A percentile compares a stretch with the other conserved stretches of the same genome.
Conservation (phyloP, 1,140 invertebrate species). For the Nasonia vitripennis region DNA sequence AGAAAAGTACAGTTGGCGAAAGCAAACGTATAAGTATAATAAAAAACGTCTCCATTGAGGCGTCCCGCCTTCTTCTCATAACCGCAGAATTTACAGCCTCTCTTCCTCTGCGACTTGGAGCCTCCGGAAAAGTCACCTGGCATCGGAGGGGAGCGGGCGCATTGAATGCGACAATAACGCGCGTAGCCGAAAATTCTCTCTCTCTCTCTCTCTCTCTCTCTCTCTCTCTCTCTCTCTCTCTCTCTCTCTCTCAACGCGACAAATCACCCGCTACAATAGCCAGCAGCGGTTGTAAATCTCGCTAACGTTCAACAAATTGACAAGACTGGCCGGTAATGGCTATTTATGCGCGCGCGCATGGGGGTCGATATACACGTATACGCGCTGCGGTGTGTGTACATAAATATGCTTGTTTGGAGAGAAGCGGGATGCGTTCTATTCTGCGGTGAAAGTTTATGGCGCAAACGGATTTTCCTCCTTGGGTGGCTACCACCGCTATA, state of each 20-base stretch:
- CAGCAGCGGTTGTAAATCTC: conserved; percentile 29
- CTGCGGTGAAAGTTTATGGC: conserved; percentile 14
- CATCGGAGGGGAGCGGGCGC: conserved; percentile 6
- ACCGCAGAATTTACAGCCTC: conserved; percentile 48
- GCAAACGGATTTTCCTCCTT: not conserved
- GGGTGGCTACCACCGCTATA: too few species aligned
- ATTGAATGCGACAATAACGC: conserved; percentile 9
- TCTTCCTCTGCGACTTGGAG: not conserved
- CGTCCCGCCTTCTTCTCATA: conserved; percentile 23
- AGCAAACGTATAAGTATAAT: not conserved
- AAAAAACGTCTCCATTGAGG: conserved; percentile 36
- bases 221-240: conserved; percentile 3
- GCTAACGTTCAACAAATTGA: conserved; percentile 44
- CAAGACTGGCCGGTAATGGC: conserved; percentile 31
- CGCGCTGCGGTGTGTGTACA: not conserved
- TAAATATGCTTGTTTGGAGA: not conserved
- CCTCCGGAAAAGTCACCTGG: conserved; percentile 37
- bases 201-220: not conserved
- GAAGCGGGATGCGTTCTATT: not conserved
- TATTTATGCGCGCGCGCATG: not conserved
- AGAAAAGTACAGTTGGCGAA: not conserved
- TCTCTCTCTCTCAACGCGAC: not conserved
- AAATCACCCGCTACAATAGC: conserved; percentile 35
- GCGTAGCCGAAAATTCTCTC: not conserved
- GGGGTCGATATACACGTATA: not conserved